These are phyloP conservation scores for Ammospiza caudacuta DNA, from an alignment of 2,113 vertebrate species.

Conservation along the genomic window DNA sequence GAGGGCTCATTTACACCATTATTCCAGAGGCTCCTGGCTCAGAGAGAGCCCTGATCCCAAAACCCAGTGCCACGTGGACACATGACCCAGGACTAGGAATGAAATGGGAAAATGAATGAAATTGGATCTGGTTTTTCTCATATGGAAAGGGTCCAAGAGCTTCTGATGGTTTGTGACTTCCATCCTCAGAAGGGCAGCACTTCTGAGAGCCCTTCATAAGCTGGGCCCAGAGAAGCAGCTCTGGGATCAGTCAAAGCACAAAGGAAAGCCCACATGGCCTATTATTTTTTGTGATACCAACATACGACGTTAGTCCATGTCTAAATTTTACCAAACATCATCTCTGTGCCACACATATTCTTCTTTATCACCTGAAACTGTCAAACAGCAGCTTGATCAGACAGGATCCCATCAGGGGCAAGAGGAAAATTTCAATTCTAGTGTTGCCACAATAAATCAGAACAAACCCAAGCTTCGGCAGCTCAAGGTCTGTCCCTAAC, in stretches of 20 bases:
- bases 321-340: neutral
- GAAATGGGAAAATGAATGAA: neutral
- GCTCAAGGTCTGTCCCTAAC: neutral
- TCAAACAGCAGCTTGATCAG: neutral
- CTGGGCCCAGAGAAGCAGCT: neutral
- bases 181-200: neutral
- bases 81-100: neutral
- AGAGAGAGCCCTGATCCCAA: neutral
- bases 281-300: neutral
- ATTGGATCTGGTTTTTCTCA: fast-evolving
- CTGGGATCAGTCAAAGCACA: neutral
- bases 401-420: neutral
- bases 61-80: neutral
- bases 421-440: neutral
- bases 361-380: neutral
- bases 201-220: neutral
- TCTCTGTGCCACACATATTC: neutral
- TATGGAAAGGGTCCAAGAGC: neutral
- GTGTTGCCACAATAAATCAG: neutral
- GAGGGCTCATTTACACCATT: fast-evolving
- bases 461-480: neutral
- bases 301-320: neutral
- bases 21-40: neutral
- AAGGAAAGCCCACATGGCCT: neutral
- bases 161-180: neutral